Base-by-base conservation (phyloP, 1,140 invertebrate genomes). In the Portunus trituberculatus region DNA sequence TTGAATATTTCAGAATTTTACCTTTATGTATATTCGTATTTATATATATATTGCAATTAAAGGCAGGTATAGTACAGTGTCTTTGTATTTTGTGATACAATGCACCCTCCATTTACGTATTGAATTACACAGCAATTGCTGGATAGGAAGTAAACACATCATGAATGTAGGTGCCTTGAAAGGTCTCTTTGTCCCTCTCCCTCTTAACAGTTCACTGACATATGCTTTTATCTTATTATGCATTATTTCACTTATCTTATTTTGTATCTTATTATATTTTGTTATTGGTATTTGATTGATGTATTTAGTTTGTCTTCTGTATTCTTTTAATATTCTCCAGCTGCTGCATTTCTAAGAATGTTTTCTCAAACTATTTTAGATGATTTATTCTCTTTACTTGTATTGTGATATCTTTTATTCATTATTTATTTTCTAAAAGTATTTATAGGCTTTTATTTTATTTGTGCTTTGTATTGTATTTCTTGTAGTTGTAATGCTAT, bases 401-500 rank as follows among this genome's bases (percentile, higher is more conserved):
- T 76, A 76, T 76, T 76, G 67, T 76, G 67, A n/a, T 76, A 76
- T 76, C 67, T 20, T n/a, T 2, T 76, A 76, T 76, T 76, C 20
- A 39, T 88, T 59, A 39, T 29, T 29, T 67, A 92, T 8, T 92
- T 12, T 25, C n/a, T 92, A 67, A 67, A 92, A 67, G 31, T n/a
- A n/a, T 67, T 25, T 67, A 67, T 67, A 31, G 14, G 31, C 32
- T 28, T 83, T 39, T 86, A 82, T 20, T 88, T 67, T 48, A 46
- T 59, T 46, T 87, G 20, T 87, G 39, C 83, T 91, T 76, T 48
- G 67, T 95, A 45, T 84, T 88, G 46, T 92, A 92, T 92, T 67
- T 92, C 48, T 39, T 92, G 83, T 59, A 84, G 93, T 76, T 83
- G 82, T 88, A 59, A 92, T 84, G 86, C 67, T 92, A 82, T 48